Evolutionary conservation across 2,888 invertebrate species (phyloP).

Genomic region (Fragum sueziense): DNA sequence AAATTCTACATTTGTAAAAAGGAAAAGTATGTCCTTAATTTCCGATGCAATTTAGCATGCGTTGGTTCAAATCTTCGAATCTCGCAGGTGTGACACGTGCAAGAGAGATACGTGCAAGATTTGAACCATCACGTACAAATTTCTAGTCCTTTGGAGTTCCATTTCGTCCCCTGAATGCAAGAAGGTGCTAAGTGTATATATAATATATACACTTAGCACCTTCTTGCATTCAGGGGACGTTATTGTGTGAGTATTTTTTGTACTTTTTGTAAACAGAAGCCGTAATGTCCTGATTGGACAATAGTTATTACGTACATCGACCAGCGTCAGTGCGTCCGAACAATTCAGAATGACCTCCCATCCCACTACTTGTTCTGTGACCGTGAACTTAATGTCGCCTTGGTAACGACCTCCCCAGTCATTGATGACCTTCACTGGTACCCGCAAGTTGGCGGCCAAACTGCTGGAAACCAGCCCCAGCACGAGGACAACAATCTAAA

Average conservation of each 20-base stretch:
- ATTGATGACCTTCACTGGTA: conserved; percentile 39
- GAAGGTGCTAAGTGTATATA: too few relatives aligned
- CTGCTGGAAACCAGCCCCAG: not conserved
- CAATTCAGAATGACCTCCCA: conserved; percentile 65
- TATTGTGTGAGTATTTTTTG: not conserved
- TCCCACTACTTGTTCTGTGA: conserved; percentile 55
- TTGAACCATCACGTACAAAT: not conserved
- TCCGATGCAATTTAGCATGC: too few relatives aligned
- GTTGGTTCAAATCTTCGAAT: too few relatives aligned
- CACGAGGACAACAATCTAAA: not conserved
- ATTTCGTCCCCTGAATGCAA: too few relatives aligned
- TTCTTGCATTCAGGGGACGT: not conserved
- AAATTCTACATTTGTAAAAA: too few relatives aligned
- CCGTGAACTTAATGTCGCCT: conserved; percentile 58
- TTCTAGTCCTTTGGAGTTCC: not conserved
- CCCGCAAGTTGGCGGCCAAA: not conserved
- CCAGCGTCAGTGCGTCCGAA: conserved; percentile 50
- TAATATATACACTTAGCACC: too few relatives aligned
- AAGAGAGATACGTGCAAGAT: not conserved
- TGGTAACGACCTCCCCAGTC: conserved; percentile 57
- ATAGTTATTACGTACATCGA: conserved; percentile 41
- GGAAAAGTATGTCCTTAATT: too few relatives aligned
- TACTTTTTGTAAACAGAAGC: too few relatives aligned
- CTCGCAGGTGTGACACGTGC: not conserved
- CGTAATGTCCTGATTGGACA: not conserved